Conservation (phyloP, 2,888 invertebrate species). For the Lycaena phlaeas region DNA sequence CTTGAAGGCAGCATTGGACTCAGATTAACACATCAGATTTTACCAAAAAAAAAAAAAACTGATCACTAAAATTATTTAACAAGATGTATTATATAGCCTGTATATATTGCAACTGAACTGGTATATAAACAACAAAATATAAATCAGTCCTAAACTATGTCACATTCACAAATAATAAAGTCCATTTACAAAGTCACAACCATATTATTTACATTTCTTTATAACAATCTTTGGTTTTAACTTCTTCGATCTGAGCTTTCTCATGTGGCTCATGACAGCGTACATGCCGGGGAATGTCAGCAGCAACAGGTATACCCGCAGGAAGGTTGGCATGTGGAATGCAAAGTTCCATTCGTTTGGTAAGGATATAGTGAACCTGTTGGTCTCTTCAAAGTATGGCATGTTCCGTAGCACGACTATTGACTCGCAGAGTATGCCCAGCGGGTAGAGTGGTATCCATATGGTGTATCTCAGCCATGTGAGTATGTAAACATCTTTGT, state of each 20-base stretch:
- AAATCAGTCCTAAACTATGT: too few species aligned
- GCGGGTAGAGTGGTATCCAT: constrained; percentile 95
- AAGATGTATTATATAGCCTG: too few species aligned
- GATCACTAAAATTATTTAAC: too few species aligned
- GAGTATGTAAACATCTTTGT: constrained; percentile 79
- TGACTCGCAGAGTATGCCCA: constrained; percentile 91
- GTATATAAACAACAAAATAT: too few species aligned
- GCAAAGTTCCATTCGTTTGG: constrained; percentile 91
- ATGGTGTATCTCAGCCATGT: constrained; percentile 95
- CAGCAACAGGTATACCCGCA: constrained; percentile 84
- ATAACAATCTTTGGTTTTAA: constrained; percentile 65
- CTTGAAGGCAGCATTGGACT: too few species aligned
- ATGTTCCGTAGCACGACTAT: constrained; percentile 86
- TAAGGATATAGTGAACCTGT: constrained; percentile 80
- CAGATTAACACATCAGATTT: too few species aligned
- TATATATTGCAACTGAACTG: too few species aligned
- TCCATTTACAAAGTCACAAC: too few species aligned
- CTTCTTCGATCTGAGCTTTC: constrained; percentile 79
- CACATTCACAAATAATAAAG: too few species aligned
- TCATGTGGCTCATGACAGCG: constrained; percentile 89
- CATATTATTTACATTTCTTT: constrained; percentile 47
- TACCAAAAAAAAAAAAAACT: too few species aligned
- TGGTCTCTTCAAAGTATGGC: constrained; percentile 90
- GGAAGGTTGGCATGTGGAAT: constrained; percentile 86
- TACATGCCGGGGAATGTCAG: constrained; percentile 84